Evolutionary conservation across 2,888 invertebrate species (phyloP).

Genomic region (Epinotia bilunana): DNA sequence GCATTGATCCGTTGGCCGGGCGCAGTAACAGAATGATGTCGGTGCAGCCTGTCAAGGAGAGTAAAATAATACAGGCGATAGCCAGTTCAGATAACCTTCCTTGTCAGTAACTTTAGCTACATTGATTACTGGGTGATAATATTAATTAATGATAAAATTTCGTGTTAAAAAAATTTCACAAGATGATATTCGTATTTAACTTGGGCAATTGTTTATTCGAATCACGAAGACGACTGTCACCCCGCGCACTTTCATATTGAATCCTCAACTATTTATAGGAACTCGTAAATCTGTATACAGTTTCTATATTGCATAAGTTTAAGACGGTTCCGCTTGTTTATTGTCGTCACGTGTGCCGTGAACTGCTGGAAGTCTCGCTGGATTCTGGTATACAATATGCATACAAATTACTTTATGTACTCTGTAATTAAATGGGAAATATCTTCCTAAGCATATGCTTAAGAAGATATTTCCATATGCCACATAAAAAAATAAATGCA

Average conservation of each 20-base stretch:
- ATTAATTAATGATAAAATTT: conserved; percentile 36
- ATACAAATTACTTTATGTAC: conserved; percentile 23
- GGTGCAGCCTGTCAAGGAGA: conserved; percentile 34
- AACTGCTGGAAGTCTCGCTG: conserved; percentile 27
- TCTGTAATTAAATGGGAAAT: not conserved
- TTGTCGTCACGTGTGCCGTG: conserved; percentile 37
- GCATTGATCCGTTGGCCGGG: conserved; percentile 37
- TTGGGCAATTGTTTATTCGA: conserved; percentile 6
- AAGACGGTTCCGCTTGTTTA: conserved; percentile 22
- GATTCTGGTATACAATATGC: conserved; percentile 5
- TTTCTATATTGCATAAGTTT: conserved; percentile 42
- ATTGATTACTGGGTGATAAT: conserved; percentile 42
- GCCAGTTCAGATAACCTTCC: conserved; percentile 44
- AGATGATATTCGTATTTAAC: not conserved
- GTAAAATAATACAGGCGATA: conserved; percentile 44
- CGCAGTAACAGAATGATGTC: conserved; percentile 31
- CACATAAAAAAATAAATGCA: too few relatives aligned
- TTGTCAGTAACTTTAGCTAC: conserved; percentile 38
- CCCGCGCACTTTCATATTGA: conserved; percentile 35
- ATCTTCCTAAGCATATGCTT: too few relatives aligned
- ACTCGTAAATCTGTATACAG: conserved; percentile 36
- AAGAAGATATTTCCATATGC: too few relatives aligned
- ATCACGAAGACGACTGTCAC: conserved; percentile 17
- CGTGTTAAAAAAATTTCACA: not conserved
- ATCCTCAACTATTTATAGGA: conserved; percentile 35